These are phyloP conservation scores for Myiozetetes cayanensis DNA, from an alignment of 2,113 vertebrate genomes.

Conservation along the genomic window DNA sequence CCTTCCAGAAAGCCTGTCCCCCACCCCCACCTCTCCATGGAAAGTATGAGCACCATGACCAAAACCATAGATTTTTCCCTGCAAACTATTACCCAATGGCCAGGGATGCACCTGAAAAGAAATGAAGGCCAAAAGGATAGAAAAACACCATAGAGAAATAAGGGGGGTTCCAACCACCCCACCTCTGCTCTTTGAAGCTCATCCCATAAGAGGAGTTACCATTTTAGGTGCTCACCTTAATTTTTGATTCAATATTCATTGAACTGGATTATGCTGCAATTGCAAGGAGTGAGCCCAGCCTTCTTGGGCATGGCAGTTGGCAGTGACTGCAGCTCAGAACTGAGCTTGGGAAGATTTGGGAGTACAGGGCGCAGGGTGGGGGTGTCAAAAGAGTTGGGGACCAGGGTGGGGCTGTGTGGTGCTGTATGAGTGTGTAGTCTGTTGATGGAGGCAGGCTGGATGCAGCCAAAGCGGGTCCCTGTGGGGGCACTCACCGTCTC, in stretches of 20 bases:
- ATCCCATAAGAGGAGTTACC: not conserved
- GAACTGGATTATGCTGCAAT: accelerated
- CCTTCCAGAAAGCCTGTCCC: not conserved
- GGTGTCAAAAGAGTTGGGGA: not conserved
- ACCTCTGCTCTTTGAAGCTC: not conserved
- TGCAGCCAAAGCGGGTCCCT: accelerated
- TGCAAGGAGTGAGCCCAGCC: not conserved
- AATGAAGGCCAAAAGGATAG: not conserved
- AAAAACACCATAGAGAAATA: not conserved
- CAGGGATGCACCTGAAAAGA: not conserved
- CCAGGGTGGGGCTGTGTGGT: not conserved
- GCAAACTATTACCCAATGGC: not conserved
- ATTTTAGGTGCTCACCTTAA: not conserved
- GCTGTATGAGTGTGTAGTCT: accelerated
- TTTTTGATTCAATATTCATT: not conserved
- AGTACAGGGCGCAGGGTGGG: not conserved
- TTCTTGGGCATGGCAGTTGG: not conserved
- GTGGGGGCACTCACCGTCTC: slow-evolving; percentile 72
- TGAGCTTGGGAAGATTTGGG: not conserved
- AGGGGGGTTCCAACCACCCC: not conserved
- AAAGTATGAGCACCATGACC: not conserved
- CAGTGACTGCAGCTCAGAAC: accelerated
- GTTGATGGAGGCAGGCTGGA: not conserved
- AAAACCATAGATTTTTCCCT: not conserved
- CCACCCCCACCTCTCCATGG: not conserved